Conservation (phyloP, 2,888 invertebrate genomes). For the Megamerina dolium region DNA sequence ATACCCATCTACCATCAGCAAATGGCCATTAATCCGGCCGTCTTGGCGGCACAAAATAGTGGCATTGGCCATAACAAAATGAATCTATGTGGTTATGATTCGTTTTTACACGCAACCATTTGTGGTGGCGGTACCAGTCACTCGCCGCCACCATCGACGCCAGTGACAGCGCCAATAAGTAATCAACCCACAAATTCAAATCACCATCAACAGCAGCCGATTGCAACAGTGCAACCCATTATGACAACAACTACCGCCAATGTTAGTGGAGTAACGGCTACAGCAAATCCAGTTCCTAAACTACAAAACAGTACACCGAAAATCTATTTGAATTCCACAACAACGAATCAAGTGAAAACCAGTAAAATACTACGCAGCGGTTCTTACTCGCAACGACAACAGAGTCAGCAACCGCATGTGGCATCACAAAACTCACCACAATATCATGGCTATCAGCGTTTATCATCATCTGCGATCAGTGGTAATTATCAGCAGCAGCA, state of each 20-base stretch:
- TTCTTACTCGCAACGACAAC: conserved; percentile 23
- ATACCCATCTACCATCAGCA: conserved; percentile 59
- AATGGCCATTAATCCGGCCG: conserved; percentile 57
- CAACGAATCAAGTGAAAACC: conserved; percentile 27
- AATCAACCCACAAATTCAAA: conserved; percentile 3
- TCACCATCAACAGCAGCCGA: conserved; percentile 19
- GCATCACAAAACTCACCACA: conserved; percentile 31
- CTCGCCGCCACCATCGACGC: conserved; percentile 14
- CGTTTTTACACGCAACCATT: conserved; percentile 60
- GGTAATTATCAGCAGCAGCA: conserved; percentile 14
- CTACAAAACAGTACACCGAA: conserved; percentile 17
- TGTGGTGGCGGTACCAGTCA: conserved; percentile 45
- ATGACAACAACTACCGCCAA: conserved; percentile 26
- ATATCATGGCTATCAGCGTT: conserved; percentile 35
- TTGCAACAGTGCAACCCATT: conserved; percentile 45
- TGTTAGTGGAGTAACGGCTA: too few relatives aligned
- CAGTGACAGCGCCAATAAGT: background rate
- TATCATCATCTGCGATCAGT: conserved; percentile 19
- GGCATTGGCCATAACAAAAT: conserved; percentile 44
- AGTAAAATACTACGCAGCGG: conserved; percentile 27
- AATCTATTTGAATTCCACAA: conserved; percentile 21
- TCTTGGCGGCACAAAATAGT: conserved; percentile 45
- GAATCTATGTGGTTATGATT: conserved; percentile 54
- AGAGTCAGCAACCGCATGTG: conserved; percentile 19
- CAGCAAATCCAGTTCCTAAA: conserved; percentile 11